Evolutionary conservation across 2,113 vertebrate genomes (phyloP).

Genomic region (Anhinga rufa): DNA sequence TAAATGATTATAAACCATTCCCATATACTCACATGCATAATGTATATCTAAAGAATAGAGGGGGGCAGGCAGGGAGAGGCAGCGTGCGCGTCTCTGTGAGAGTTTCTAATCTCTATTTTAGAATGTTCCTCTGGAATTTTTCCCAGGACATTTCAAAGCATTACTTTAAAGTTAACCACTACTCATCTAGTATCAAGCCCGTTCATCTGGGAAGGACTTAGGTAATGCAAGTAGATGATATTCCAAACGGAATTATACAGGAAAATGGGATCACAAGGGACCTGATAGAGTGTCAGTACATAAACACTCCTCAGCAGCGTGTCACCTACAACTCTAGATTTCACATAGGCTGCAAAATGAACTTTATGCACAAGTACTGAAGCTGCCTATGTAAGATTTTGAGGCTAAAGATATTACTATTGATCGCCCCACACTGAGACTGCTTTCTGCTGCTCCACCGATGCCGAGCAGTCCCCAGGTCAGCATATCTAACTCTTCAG

Average conservation of each 20-base stretch:
- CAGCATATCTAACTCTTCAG: background rate
- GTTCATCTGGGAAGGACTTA: constrained; percentile 11
- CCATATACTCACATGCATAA: background rate
- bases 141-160: constrained; percentile 55
- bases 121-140: constrained; percentile 45
- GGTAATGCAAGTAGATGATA: constrained; percentile 11
- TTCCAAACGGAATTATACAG: constrained; percentile 12
- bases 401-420: background rate
- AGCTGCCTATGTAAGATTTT: background rate
- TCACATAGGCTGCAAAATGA: background rate
- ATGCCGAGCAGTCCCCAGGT: background rate
- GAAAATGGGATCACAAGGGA: constrained; percentile 9
- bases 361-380: background rate
- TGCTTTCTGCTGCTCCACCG: background rate
- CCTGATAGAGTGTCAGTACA: constrained; percentile 14
- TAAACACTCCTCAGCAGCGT: constrained; percentile 59
- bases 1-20: constrained; percentile 32
- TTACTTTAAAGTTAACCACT: constrained; percentile 38
- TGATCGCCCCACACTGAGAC: background rate
- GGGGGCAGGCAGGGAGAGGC: background rate
- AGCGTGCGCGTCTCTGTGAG: background rate
- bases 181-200: background rate
- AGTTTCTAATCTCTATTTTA: constrained; percentile 43
- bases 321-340: background rate
- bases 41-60: background rate